These are phyloP conservation scores for Ataeniobius toweri DNA, from an alignment of 2,797 vertebrate species.

Conservation along the genomic window DNA sequence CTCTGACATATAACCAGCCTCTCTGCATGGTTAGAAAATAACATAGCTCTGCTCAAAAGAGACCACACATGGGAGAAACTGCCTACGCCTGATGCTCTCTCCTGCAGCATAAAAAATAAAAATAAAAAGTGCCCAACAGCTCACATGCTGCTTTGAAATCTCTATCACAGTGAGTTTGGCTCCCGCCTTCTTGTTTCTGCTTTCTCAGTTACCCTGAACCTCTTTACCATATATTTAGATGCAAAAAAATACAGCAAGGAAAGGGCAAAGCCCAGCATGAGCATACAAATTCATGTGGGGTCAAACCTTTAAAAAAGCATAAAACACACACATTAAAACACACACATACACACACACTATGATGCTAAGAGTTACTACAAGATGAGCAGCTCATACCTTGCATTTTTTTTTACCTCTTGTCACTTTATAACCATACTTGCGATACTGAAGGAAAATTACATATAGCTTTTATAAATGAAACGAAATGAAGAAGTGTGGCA, in stretches of 20 bases:
- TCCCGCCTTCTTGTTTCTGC: slow-evolving; percentile 40
- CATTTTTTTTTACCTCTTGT: too few species aligned
- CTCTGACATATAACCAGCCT: slow-evolving; percentile 71
- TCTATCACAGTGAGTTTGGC: slow-evolving; percentile 51
- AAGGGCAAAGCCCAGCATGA: slow-evolving; percentile 43
- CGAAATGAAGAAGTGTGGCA: too few species aligned
- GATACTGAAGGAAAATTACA: too few species aligned
- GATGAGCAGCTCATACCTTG: too few species aligned
- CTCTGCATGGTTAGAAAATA: slow-evolving; percentile 72
- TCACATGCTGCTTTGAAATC: slow-evolving; percentile 64
- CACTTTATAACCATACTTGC: neutral
- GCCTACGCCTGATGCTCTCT: slow-evolving; percentile 76
- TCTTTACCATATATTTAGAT: slow-evolving; percentile 54
- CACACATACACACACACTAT: neutral
- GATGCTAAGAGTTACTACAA: slow-evolving; percentile 27
- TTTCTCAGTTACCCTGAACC: slow-evolving; percentile 37
- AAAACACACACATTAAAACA: neutral
- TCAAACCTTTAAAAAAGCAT: slow-evolving; percentile 20
- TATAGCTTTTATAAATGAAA: too few species aligned
- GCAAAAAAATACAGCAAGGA: slow-evolving; percentile 45
- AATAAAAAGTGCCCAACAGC: slow-evolving; percentile 58
- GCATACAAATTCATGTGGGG: slow-evolving; percentile 38
- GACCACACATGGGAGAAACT: slow-evolving; percentile 75
- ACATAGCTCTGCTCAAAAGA: slow-evolving; percentile 68
- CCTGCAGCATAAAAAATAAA: slow-evolving; percentile 61